Base-by-base conservation (phyloP, 2,113 vertebrate genomes). In the Crotophaga sulcirostris region DNA sequence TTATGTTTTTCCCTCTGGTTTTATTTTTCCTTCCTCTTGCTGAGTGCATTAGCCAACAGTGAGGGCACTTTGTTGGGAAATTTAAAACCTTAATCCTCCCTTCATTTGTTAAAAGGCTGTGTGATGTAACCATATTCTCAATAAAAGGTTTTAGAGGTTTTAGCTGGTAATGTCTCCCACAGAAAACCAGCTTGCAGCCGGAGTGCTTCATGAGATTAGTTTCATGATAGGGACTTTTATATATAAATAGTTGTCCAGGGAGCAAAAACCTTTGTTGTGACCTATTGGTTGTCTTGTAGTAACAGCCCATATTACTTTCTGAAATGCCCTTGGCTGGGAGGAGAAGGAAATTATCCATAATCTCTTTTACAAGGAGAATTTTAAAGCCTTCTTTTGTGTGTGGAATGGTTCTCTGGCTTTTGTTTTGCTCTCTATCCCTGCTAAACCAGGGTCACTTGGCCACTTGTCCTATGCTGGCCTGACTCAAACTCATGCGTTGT, bases 71-170 rank as follows among this genome's bases (percentile, higher is more conserved):
- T 1, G 8, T 10, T 76, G 87, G 89, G 87, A 83, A 90, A 89
- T 95, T 77, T 94, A 91, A 94, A 95, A 77, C 92, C 85, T 86
- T 95, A 94, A 94, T 94, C 96, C 96, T 90, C 63, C 13, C 2
- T 69, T 85, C 63, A 13, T 90, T 91, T 86, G 85, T 93, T 90
- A 51, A 94, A 94, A 69, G 87, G 78, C 93, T 25, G 58, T 29
- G 70, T 95, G 89, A 96, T 96, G 91, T 91, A 93, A 95, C 87
- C 82, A 77, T 90, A 87, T 91, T 96, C 93, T 78, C 94, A 74
- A 91, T 85, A 84, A 94, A 96, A 93, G 92, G 68, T 91, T 96
- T 96, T 93, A 93, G 87, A 67, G 93, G 82, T 91, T 96, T 94
- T 88, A 97, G 84, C 84, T 94, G 93, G 73, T 94, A 62, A 68